Evolutionary conservation across 2,888 invertebrate genomes (phyloP).

Genomic region (Iselma pallidipennis): DNA sequence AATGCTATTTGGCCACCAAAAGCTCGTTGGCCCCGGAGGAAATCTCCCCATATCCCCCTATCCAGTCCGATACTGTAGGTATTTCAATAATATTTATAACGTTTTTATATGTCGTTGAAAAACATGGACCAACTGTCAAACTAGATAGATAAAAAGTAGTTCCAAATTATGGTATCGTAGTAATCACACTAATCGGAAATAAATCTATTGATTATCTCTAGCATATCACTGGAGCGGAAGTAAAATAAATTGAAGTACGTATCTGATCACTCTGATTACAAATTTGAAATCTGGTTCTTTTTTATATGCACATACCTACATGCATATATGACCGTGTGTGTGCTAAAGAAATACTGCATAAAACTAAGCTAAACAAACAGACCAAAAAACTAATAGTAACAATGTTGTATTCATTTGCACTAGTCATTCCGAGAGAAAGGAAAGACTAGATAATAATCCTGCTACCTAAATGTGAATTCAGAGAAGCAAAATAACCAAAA

Average conservation of each 20-base stretch:
- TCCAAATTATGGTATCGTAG: not conserved
- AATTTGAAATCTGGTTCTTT: not conserved
- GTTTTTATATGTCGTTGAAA: too few species aligned
- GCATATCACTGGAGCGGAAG: not conserved
- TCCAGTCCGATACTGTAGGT: too few species aligned
- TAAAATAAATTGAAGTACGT: not conserved
- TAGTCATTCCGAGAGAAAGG: too few species aligned
- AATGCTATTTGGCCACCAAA: too few species aligned
- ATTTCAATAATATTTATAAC: too few species aligned
- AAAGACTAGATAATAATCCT: too few species aligned
- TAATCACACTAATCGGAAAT: slow-evolving; percentile 1
- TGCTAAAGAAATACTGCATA: not conserved
- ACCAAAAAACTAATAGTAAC: not conserved
- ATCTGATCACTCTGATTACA: not conserved
- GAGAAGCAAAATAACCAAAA: too few species aligned
- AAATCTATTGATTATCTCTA: not conserved
- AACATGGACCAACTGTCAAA: not conserved
- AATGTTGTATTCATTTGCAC: too few species aligned
- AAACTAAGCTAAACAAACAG: not conserved
- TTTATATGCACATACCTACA: too few species aligned
- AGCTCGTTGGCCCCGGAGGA: too few species aligned
- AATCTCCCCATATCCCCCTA: too few species aligned
- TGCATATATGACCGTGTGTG: not conserved
- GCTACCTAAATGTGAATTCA: too few species aligned
- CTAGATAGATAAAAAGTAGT: not conserved